Evolutionary conservation across 2,888 invertebrate species (phyloP).

Genomic region (Cynaeus angustus): DNA sequence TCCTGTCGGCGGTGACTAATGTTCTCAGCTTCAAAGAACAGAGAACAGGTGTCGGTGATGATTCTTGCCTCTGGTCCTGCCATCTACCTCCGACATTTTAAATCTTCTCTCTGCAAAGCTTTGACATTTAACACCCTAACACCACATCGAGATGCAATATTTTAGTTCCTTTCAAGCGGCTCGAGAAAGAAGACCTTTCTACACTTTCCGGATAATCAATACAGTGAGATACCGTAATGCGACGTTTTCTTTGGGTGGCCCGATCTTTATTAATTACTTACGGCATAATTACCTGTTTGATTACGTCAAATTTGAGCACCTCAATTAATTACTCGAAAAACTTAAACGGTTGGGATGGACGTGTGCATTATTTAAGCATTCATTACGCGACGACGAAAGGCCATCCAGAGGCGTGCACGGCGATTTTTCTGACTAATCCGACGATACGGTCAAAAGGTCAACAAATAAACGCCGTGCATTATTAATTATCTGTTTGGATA

Average conservation of each 20-base stretch:
- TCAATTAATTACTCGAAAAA: conserved; percentile 43
- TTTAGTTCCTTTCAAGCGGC: conserved; percentile 12
- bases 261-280: conserved; percentile 40
- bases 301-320: conserved; percentile 43
- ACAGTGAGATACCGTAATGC: conserved; percentile 29
- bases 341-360: conserved; percentile 24
- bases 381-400: conserved; percentile 14
- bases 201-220: conserved; percentile 19
- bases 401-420: conserved; percentile 20
- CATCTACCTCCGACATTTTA: conserved; percentile 47
- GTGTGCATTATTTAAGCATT: conserved; percentile 30
- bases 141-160: conserved; percentile 27
- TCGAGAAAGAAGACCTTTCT: conserved; percentile 8
- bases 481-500: conserved; percentile 10
- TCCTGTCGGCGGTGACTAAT: conserved; percentile 68
- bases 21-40: conserved; percentile 58
- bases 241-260: conserved; percentile 42
- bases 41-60: conserved; percentile 64
- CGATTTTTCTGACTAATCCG: conserved; percentile 8
- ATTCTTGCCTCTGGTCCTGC: conserved; percentile 58
- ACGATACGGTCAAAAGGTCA: conserved; percentile 13
- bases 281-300: conserved; percentile 36
- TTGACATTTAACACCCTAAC: conserved; percentile 36
- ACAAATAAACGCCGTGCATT: conserved; percentile 2
- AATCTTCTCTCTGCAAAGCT: conserved; percentile 28